Evolutionary conservation across 2,888 invertebrate genomes (phyloP).

Genomic region (Andrena trimmerana): DNA sequence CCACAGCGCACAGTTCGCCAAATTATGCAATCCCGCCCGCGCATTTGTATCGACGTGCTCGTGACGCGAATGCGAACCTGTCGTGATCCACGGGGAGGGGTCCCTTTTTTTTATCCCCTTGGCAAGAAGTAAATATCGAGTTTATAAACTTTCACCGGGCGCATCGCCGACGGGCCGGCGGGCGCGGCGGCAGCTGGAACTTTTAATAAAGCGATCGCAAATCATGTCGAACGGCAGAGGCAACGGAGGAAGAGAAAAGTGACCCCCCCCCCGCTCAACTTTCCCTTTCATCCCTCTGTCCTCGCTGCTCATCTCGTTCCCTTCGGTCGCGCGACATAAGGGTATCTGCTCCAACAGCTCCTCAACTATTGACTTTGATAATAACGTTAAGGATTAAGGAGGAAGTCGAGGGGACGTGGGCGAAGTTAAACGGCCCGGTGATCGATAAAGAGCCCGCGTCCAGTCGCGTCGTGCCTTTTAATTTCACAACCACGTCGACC

Average conservation of each 20-base stretch:
- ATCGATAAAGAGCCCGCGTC: constrained; percentile 43
- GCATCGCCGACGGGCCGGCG: constrained; percentile 61
- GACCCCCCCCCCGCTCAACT: constrained; percentile 39
- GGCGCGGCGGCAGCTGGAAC: constrained; percentile 76
- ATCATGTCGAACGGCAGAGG: constrained; percentile 62
- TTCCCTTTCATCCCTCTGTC: constrained; percentile 8
- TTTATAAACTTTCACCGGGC: constrained; percentile 68
- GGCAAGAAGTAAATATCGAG: constrained; percentile 54
- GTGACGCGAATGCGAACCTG: constrained; percentile 15
- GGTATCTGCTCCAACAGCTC: constrained; percentile 67
- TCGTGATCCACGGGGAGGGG: not conserved
- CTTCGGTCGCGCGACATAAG: constrained; percentile 33
- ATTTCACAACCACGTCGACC: constrained; percentile 9
- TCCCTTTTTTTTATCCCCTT: constrained; percentile 18
- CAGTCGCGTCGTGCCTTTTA: constrained; percentile 12
- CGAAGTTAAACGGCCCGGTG: constrained; percentile 34
- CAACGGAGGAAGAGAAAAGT: constrained; percentile 45
- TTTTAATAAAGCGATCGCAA: constrained; percentile 82
- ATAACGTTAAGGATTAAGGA: constrained; percentile 49
- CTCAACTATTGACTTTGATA: constrained; percentile 64
- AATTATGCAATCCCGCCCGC: not conserved
- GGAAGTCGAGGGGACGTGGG: constrained; percentile 46
- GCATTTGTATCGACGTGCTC: constrained; percentile 22
- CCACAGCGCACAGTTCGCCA: not conserved
- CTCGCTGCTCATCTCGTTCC: not conserved